phyloP scores from a whole-genome alignment of 2,888 invertebrate species.

The Bruchidius siliquastri region DNA sequence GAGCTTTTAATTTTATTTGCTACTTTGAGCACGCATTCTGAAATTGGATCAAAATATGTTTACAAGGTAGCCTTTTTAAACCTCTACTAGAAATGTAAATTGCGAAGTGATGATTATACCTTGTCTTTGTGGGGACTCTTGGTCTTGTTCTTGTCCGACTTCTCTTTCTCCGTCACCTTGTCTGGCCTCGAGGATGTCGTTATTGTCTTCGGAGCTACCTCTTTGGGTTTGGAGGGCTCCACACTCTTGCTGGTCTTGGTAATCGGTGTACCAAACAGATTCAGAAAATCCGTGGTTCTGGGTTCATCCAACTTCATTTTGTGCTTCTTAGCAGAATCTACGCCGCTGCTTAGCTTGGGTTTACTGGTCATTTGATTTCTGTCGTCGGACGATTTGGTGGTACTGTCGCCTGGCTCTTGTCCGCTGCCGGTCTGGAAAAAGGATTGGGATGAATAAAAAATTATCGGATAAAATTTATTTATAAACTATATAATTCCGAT shows the following conservation, averaged over 20 bases:
- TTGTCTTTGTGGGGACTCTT: conserved; percentile 57
- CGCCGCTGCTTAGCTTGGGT: conserved; percentile 60
- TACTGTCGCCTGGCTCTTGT: conserved; percentile 25
- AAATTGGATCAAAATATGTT: too few relatives aligned
- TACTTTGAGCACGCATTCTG: too few relatives aligned
- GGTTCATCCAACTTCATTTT: conserved; percentile 42
- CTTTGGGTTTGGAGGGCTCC: conserved; percentile 47
- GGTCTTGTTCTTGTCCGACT: conserved; percentile 41
- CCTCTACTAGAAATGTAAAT: too few relatives aligned
- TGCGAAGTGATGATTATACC: too few relatives aligned
- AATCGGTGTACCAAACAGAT: conserved; percentile 79
- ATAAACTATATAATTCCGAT: too few relatives aligned
- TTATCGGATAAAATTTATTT: too few relatives aligned
- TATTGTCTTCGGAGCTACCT: conserved; percentile 37
- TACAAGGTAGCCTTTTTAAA: too few relatives aligned
- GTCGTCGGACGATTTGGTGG: conserved; percentile 33
- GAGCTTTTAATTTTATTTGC: too few relatives aligned
- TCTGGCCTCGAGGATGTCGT: conserved; percentile 51
- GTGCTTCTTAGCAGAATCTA: conserved; percentile 36
- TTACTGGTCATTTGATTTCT: conserved; percentile 61
- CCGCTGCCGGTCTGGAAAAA: background rate
- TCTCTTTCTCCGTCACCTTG: conserved; percentile 44
- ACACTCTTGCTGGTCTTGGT: conserved; percentile 69
- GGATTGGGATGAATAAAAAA: too few relatives aligned
- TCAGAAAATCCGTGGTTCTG: conserved; percentile 60